These are phyloP conservation scores for Mylabris sibirica DNA, from an alignment of 2,888 invertebrate genomes.

Conservation along the genomic window DNA sequence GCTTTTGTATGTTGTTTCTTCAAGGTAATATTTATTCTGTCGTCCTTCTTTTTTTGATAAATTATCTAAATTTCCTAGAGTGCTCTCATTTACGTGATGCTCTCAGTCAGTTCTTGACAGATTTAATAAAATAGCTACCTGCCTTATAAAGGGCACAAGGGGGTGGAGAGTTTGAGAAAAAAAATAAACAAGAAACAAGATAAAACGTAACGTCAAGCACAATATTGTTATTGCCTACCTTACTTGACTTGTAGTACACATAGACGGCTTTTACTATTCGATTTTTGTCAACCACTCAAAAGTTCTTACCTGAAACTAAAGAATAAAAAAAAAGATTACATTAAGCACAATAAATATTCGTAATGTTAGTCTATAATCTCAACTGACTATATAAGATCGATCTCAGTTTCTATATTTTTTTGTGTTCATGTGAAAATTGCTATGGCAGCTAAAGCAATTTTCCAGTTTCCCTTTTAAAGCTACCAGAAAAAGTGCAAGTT, in stretches of 20 bases:
- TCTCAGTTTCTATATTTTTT: background rate
- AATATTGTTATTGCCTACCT: constrained; percentile 21
- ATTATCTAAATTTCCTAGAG: constrained; percentile 36
- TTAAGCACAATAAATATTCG: background rate
- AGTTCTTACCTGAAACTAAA: constrained; percentile 31
- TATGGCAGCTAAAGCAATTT: background rate
- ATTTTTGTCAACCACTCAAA: background rate
- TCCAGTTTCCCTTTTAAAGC: background rate
- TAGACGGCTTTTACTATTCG: background rate
- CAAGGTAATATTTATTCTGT: background rate
- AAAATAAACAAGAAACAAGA: constrained; percentile 11
- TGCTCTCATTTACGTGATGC: constrained; percentile 32
- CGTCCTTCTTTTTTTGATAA: constrained; percentile 20
- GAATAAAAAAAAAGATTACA: constrained; percentile 13
- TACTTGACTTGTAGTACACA: background rate
- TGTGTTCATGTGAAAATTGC: background rate
- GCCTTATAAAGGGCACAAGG: constrained; percentile 13
- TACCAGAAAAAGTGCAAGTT: background rate
- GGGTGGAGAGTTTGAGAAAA: too few species aligned
- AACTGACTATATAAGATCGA: background rate
- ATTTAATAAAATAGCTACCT: constrained; percentile 39
- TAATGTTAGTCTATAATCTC: background rate
- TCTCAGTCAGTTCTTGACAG: constrained; percentile 45
- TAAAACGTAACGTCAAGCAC: constrained; percentile 18
- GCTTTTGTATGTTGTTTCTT: background rate